These are phyloP conservation scores for Pharmacophagus antenor DNA, from an alignment of 2,888 invertebrate species.

Conservation along the genomic window DNA sequence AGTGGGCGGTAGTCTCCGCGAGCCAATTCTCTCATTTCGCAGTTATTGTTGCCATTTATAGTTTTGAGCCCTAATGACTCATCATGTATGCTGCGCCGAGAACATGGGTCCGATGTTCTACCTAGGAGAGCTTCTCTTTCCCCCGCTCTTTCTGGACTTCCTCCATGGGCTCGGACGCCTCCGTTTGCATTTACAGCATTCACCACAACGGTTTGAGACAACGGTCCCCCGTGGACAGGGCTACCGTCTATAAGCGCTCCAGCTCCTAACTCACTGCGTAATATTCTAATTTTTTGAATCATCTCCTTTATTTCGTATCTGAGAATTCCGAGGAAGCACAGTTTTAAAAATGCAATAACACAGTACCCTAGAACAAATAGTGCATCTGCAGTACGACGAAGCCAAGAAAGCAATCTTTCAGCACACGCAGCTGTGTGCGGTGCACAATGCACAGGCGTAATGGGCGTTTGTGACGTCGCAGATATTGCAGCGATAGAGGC, in stretches of 20 bases:
- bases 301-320: conserved; percentile 94
- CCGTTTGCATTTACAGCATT: conserved; percentile 81
- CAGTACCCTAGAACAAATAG: conserved; percentile 92
- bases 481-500: conserved; percentile 69
- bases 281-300: conserved; percentile 93
- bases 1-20: conserved; percentile 75
- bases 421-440: conserved; percentile 85
- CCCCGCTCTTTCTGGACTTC: conserved; percentile 78
- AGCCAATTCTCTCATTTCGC: conserved; percentile 88
- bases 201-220: conserved; percentile 73
- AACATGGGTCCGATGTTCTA: conserved; percentile 70
- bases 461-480: conserved; percentile 57
- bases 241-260: conserved; percentile 72
- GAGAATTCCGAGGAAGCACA: conserved; percentile 93
- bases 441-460: conserved; percentile 67
- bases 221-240: conserved; percentile 71
- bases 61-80: conserved; percentile 82
- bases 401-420: conserved; percentile 86
- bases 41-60: conserved; percentile 88
- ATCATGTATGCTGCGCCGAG: conserved; percentile 67
- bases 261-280: conserved; percentile 84
- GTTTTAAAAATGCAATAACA: conserved; percentile 92
- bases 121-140: conserved; percentile 82
- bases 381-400: conserved; percentile 89
- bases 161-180: conserved; percentile 79